A percentile compares a stretch with the other conserved stretches of the same genome.
phyloP scores from a whole-genome alignment of 2,888 invertebrate genomes.

The Ctena decussata region DNA sequence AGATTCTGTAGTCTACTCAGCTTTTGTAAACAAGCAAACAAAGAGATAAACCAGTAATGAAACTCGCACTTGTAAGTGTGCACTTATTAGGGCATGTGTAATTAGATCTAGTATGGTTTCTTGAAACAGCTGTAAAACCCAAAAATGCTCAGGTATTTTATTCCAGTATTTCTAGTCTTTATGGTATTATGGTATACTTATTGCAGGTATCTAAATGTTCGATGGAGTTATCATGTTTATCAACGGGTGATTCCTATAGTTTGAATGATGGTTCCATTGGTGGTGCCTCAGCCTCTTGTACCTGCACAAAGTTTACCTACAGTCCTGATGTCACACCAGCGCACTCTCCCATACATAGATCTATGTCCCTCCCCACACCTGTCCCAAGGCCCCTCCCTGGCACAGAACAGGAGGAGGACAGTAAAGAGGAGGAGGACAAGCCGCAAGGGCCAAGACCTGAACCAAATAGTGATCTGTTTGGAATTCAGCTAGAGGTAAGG shows the following conservation, averaged over 20 bases:
- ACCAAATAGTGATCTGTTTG: conserved; percentile 72
- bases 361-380: background rate
- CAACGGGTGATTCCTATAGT: conserved; percentile 49
- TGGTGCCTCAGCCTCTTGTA: conserved; percentile 42
- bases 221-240: background rate
- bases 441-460: conserved; percentile 36
- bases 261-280: conserved; percentile 54
- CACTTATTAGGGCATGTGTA: no score
- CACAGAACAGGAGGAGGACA: background rate
- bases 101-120: no score
- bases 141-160: background rate
- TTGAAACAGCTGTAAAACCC: no score
- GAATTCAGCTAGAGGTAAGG: conserved; percentile 76
- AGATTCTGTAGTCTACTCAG: no score
- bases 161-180: background rate
- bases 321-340: conserved; percentile 15
- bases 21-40: no score
- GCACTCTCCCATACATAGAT: background rate
- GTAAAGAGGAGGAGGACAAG: background rate
- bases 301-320: conserved; percentile 57
- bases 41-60: no score
- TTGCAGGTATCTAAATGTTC: background rate
- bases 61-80: no score
- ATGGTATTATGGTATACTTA: background rate
- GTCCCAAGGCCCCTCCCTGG: background rate